Evolutionary conservation across 2,888 invertebrate species (phyloP).

Genomic region (Leptinotarsa juncta): DNA sequence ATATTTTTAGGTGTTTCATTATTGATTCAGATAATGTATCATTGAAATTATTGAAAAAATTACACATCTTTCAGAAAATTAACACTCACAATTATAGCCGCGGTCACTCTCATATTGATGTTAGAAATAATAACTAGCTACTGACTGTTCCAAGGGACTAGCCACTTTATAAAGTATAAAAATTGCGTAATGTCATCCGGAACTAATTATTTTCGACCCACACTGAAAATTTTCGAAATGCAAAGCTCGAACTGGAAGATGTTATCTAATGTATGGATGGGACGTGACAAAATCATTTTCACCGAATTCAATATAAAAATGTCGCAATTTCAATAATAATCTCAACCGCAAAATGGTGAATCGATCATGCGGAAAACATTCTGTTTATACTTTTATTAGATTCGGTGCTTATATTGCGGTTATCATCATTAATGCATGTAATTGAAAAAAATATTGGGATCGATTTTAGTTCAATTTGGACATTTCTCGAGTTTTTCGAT

Average conservation of each 20-base stretch:
- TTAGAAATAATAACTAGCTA: conserved; percentile 21
- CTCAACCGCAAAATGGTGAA: conserved; percentile 7
- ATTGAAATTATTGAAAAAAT: background rate
- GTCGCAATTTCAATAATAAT: conserved; percentile 20
- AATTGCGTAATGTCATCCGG: conserved; percentile 41
- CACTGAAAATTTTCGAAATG: conserved; percentile 31
- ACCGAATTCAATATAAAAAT: conserved; percentile 19
- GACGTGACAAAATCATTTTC: conserved; percentile 28
- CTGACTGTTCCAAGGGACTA: conserved; percentile 7
- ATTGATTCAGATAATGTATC: no score
- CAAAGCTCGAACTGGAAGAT: conserved; percentile 16
- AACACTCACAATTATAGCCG: conserved; percentile 31
- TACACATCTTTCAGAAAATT: background rate
- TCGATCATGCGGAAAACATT: conserved; percentile 1
- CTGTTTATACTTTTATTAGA: background rate
- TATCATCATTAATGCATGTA: background rate
- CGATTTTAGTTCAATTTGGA: no score
- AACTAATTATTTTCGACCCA: conserved; percentile 32
- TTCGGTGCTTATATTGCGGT: background rate
- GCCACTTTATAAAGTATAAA: conserved; percentile 30
- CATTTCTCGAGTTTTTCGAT: no score
- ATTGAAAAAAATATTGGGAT: background rate
- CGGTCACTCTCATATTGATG: conserved; percentile 34
- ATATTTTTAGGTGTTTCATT: no score
- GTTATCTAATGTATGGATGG: conserved; percentile 36